These are phyloP conservation scores for Marisa cornuarietis DNA, from an alignment of 1,140 invertebrate genomes.

Conservation along the genomic window DNA sequence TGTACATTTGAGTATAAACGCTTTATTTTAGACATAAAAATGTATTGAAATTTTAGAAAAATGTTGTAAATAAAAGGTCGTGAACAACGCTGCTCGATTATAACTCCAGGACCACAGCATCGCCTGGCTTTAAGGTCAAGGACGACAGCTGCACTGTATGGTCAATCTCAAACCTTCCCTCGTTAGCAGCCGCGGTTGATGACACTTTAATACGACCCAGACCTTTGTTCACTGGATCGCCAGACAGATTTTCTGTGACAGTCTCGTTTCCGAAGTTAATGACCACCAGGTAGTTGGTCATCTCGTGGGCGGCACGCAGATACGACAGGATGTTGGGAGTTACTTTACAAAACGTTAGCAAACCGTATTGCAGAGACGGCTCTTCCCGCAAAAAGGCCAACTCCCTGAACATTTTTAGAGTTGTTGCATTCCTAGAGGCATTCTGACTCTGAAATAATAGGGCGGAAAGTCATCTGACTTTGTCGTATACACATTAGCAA, in stretches of 20 bases:
- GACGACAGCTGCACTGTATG: background rate
- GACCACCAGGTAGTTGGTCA: constrained; percentile 19
- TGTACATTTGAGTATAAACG: too few relatives aligned
- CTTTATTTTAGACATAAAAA: too few relatives aligned
- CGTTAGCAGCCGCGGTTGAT: constrained; percentile 1
- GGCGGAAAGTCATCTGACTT: background rate
- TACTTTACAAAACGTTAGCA: constrained; percentile 9
- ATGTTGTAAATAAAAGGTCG: too few relatives aligned
- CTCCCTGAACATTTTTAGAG: constrained; percentile 27
- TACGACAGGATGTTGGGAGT: constrained; percentile 28
- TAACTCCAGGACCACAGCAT: constrained; percentile 13
- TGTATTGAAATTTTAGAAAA: too few relatives aligned
- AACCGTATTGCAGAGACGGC: constrained; percentile 22
- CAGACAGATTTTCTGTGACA: constrained; percentile 6
- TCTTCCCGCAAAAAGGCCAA: constrained; percentile 24
- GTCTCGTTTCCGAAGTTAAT: constrained; percentile 23
- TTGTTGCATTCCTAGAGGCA: constrained; percentile 8
- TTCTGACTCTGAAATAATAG: constrained; percentile 17
- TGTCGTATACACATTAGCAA: too few relatives aligned
- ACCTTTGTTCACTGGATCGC: constrained; percentile 5
- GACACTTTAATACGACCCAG: constrained; percentile 5
- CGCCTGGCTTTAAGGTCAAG: background rate
- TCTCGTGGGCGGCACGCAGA: constrained; percentile 5
- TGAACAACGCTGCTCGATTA: too few relatives aligned
- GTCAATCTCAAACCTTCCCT: background rate